These are phyloP conservation scores for Crypturellus undulatus DNA, from an alignment of 2,113 vertebrate species.

Conservation along the genomic window DNA sequence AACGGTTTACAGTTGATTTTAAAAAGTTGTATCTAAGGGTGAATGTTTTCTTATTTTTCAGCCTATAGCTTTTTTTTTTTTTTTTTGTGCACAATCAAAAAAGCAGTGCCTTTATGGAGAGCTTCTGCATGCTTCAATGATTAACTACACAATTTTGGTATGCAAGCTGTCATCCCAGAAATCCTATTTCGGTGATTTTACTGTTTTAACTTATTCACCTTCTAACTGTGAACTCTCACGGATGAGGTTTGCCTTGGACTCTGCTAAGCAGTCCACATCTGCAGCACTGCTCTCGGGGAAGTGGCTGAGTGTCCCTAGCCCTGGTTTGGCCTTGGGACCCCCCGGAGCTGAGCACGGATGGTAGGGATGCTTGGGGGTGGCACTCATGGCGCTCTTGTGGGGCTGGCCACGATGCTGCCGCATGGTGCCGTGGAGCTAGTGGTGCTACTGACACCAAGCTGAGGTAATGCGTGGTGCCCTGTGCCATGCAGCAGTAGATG, in stretches of 20 bases:
- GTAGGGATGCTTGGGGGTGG: too few relatives aligned
- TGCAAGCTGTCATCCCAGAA: not conserved
- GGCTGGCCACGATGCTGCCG: too few relatives aligned
- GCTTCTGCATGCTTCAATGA: not conserved
- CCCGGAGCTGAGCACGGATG: too few relatives aligned
- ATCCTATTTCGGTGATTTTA: not conserved
- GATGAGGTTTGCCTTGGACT: fast-evolving
- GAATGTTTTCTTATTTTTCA: not conserved
- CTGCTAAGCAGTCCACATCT: not conserved
- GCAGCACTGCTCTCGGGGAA: not conserved
- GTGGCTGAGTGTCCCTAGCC: not conserved
- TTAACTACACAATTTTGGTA: not conserved
- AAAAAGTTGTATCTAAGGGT: not conserved
- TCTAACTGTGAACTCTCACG: not conserved
- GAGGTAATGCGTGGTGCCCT: not conserved
- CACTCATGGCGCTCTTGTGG: too few relatives aligned
- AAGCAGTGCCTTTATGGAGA: not conserved
- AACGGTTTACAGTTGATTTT: not conserved
- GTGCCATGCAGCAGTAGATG: not conserved
- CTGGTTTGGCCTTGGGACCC: too few relatives aligned
- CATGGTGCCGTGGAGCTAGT: too few relatives aligned
- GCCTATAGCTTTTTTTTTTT: not conserved
- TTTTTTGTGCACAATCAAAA: not conserved
- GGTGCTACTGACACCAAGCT: too few relatives aligned
- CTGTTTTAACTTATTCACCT: not conserved